Base-by-base conservation (phyloP, 2,888 invertebrate genomes). In the Pachycephus smyrnensis region DNA sequence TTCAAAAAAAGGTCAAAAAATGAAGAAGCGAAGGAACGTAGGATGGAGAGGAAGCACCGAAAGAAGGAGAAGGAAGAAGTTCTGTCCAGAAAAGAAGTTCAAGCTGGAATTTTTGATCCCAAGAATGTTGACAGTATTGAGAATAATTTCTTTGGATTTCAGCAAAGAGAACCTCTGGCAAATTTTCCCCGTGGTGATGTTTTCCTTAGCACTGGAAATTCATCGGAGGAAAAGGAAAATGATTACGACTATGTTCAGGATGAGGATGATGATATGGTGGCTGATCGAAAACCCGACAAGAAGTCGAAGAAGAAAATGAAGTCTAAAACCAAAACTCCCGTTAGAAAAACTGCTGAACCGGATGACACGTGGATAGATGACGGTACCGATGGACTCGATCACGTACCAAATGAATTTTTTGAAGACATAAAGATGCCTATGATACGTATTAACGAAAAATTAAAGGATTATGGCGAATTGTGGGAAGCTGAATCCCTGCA, bases 121-220 rank as follows among this genome's bases (percentile, higher is more conserved):
- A 74, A 68, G 9, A 75, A 35, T 11, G 69, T 35, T 12, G 84
- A 85, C 11, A 88, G 82, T 76, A 78, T 32, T 1, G 88, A 89
- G 12, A 85, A 87, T 40, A 82, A 84, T 68, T 90, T 89, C 73
- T 86, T 85, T 33, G 88, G 86, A 3, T 86, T 89, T 77, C 77
- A 81, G 12, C 69, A 77, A 31, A 80, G 75, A 23, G 80, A 85
- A 9, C 85, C 88, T 0, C 11, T 80, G 0, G 77, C 81, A 15
- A 81, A 81, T 31, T 90, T 88, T 31, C 87, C 88, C 0, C 55
- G 82, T 1, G 86, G 84, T 1, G 88, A 90, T 32, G 80, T 88
- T 12, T 85, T 83, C 36, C 36, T 86, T 4, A 73, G 73, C 4
- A 81, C 82, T 1, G 86, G 77, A 0, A 77, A 81, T 12, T 82